These are phyloP conservation scores for Trissolcus japonicus DNA, from an alignment of 2,888 invertebrate genomes.

Conservation along the genomic window DNA sequence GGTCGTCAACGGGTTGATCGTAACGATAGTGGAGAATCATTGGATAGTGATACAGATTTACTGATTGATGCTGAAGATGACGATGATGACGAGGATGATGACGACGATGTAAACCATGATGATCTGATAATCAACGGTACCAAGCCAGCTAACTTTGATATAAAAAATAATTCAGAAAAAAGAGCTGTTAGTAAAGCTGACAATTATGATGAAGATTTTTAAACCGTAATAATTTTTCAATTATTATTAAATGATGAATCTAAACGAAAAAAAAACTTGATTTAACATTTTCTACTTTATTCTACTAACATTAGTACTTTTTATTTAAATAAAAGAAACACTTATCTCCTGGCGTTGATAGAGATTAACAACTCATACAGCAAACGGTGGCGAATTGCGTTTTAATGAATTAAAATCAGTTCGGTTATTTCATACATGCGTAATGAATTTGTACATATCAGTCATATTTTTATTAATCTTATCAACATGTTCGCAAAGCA, in stretches of 20 bases:
- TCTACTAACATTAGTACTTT: too few relatives aligned
- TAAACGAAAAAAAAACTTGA: neutral
- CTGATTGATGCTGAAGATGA: conserved; percentile 81
- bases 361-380: too few relatives aligned
- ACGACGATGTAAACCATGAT: conserved; percentile 79
- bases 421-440: too few relatives aligned
- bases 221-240: conserved; percentile 33
- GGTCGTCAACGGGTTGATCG: conserved; percentile 73
- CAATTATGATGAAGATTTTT: conserved; percentile 74
- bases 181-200: conserved; percentile 70
- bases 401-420: too few relatives aligned
- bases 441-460: too few relatives aligned
- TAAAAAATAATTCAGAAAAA: conserved; percentile 68
- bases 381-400: too few relatives aligned
- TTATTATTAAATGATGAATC: neutral
- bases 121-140: conserved; percentile 67
- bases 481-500: too few relatives aligned
- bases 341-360: too few relatives aligned
- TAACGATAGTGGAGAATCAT: conserved; percentile 69
- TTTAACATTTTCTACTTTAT: too few relatives aligned
- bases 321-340: too few relatives aligned
- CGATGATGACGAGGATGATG: conserved; percentile 79
- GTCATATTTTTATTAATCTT: too few relatives aligned
- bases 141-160: conserved; percentile 66
- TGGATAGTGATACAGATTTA: conserved; percentile 77